Evolutionary conservation across 2,113 vertebrate species (phyloP).

Genomic region (Monopterus albus): DNA sequence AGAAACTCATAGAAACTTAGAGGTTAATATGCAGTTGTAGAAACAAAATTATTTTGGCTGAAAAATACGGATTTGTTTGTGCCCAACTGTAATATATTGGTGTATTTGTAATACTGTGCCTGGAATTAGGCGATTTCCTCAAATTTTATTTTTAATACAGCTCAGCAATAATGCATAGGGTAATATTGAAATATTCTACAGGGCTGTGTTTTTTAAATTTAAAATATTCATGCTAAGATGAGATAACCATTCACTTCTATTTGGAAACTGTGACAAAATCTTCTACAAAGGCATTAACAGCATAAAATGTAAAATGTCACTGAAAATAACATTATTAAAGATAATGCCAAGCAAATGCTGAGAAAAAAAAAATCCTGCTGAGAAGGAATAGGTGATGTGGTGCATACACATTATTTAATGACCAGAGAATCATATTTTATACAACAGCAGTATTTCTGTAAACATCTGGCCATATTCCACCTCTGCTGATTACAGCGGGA

Average conservation of each 20-base stretch:
- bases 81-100: no score
- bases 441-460: constrained; percentile 16
- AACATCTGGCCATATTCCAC: constrained; percentile 21
- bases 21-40: background rate
- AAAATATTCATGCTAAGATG: constrained; percentile 49
- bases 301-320: constrained; percentile 1
- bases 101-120: no score
- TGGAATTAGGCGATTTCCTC: constrained; percentile 41
- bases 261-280: constrained; percentile 36
- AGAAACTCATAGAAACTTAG: constrained; percentile 10
- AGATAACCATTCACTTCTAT: constrained; percentile 25
- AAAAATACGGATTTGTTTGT: no score
- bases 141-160: constrained; percentile 36
- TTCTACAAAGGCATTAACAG: constrained; percentile 4
- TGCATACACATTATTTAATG: no score
- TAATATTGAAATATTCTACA: constrained; percentile 51
- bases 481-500: constrained; percentile 15
- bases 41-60: no score
- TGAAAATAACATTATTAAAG: constrained; percentile 5
- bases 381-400: no score
- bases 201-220: constrained; percentile 39
- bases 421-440: no score
- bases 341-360: constrained; percentile 9
- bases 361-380: no score
- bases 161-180: constrained; percentile 34